These are phyloP conservation scores for Pogonocichla stellata DNA, from an alignment of 2,113 vertebrate genomes.

Conservation along the genomic window DNA sequence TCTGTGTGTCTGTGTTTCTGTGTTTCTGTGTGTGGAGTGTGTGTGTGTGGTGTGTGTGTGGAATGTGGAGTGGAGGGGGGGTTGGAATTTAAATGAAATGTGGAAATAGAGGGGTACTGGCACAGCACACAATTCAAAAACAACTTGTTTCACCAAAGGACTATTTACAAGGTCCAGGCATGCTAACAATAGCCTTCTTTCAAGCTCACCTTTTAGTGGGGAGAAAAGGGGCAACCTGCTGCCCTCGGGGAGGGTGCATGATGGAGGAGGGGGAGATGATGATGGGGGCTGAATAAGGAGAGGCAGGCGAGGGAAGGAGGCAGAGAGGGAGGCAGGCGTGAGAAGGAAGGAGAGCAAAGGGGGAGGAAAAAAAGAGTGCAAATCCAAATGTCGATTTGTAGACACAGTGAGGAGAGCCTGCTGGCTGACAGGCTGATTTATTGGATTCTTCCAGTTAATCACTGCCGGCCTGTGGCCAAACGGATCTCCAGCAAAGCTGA, in stretches of 20 bases:
- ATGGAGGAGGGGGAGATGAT: neutral
- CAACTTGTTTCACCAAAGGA: slow-evolving; percentile 34
- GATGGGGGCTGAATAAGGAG: neutral
- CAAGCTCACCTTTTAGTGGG: slow-evolving; percentile 71
- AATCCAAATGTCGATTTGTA: slow-evolving; percentile 90
- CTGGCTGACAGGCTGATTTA: slow-evolving; percentile 96
- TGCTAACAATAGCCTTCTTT: slow-evolving; percentile 43
- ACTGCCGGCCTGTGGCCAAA: slow-evolving; percentile 87
- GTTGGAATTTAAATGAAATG: neutral
- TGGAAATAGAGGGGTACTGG: neutral
- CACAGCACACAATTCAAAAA: slow-evolving; percentile 43
- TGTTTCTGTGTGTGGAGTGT: neutral
- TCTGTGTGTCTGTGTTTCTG: too few species aligned
- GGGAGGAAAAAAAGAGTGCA: slow-evolving; percentile 54
- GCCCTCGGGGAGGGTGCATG: neutral
- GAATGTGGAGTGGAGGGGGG: neutral
- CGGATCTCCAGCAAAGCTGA: slow-evolving; percentile 88
- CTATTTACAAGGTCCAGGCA: neutral
- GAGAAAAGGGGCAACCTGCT: slow-evolving; percentile 47
- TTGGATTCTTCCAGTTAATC: slow-evolving; percentile 96
- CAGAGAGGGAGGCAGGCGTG: neutral
- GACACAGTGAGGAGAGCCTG: slow-evolving; percentile 82
- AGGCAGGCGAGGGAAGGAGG: neutral
- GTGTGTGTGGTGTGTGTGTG: too few species aligned
- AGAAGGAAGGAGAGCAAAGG: neutral